Conservation (phyloP, 2,888 invertebrate species). For the Antitype chi region DNA sequence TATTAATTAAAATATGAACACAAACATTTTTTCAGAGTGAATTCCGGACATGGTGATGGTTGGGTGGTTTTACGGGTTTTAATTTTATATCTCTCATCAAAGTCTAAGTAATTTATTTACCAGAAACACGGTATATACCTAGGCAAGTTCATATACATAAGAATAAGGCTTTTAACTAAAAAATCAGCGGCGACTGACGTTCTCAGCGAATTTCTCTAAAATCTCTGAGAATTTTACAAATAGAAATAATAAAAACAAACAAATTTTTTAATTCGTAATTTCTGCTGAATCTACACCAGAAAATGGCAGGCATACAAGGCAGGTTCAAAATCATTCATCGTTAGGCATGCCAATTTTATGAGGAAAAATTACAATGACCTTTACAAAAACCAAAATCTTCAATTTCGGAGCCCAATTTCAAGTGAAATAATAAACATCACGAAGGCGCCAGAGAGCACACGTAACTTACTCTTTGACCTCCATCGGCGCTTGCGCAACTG, state of each 20-base stretch:
- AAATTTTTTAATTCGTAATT: background rate
- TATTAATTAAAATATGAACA: background rate
- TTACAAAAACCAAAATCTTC: background rate
- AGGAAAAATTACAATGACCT: background rate
- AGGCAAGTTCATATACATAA: too few relatives aligned
- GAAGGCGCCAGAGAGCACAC: slow-evolving; percentile 67
- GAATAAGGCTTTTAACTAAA: too few relatives aligned
- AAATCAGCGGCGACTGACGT: too few relatives aligned
- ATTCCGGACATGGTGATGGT: background rate
- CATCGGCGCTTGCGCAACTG: slow-evolving; percentile 74
- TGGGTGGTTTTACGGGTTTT: background rate
- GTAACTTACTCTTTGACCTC: slow-evolving; percentile 82
- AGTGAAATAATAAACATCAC: slow-evolving; percentile 58
- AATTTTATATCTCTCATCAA: background rate
- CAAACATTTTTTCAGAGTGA: background rate
- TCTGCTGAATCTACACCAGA: too few relatives aligned
- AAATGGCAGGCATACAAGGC: too few relatives aligned
- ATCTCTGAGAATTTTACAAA: background rate
- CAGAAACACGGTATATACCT: too few relatives aligned
- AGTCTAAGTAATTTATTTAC: too few relatives aligned
- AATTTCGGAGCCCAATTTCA: slow-evolving; percentile 41
- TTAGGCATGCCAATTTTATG: background rate
- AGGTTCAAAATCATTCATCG: background rate
- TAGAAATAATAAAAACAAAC: background rate
- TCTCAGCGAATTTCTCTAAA: background rate